Base-by-base conservation (phyloP, 2,888 invertebrate species). In the Pasiphila rectangulata region DNA sequence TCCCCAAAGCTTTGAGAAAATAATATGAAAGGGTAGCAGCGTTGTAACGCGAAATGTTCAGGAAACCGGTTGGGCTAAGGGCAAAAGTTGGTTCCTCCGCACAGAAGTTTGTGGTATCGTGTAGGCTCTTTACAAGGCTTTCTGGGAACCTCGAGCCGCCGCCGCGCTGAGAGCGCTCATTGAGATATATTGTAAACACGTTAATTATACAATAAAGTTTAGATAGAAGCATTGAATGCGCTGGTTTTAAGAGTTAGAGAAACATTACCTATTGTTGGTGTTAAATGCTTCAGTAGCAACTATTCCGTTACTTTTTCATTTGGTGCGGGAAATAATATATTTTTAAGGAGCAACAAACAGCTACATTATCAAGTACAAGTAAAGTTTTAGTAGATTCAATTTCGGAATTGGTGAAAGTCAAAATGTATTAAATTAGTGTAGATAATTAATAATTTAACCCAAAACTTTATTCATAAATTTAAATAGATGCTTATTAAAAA, bases 61-160 rank as follows among this genome's bases (percentile, higher is more conserved):
- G 5, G 46, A 10, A 19, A 48, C 16, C 27, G 12, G 12, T 9
- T 2, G 6, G 9, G 16, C 4, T 27, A 9, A 9, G 9, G 25
- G 23, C 37, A 19, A 34, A 37, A 20, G 42, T 57, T 58, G 69
- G 72, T 72, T 76, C 67, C 63, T 67, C 64, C 56, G 67, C 66
- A 83, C 87, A 87, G 87, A 80, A 87, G 87, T 87, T 76, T 80
- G 82, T 79, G 83, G 83, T 78, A 79, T 75, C 78, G 74, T 79
- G 84, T 85, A 87, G 84, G 85, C 75, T 79, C 13, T 86, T 87
- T 85, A 86, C 78, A 78, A 73, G 67, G 63, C 61, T 59, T 85
- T 85, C 87, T 79, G 66, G 60, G 85, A 87, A 87, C 59, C 65
- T 67, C 66, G 69, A n/a, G n/a, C n/a, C n/a, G n/a, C n/a, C n/a